Percentiles rank a stretch among this genome's conserved stretches.
phyloP scores from a whole-genome alignment of 2,888 invertebrate species.

The Silvanus unidentatus region DNA sequence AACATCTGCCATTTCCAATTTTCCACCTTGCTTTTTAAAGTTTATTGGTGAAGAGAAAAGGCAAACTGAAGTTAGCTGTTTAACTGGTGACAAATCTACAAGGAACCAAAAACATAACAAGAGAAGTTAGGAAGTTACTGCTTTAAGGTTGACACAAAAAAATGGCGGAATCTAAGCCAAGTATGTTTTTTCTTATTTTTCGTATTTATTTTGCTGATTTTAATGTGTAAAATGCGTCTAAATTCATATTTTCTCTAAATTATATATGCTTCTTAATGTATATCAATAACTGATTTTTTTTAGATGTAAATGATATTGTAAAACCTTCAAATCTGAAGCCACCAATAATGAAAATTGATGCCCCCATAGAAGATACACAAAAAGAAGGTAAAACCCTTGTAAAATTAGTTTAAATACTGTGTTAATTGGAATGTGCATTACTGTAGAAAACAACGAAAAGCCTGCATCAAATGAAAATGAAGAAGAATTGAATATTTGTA shows the following conservation, averaged over 20 bases:
- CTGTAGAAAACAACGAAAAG: too few species aligned
- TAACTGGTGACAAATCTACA: too few species aligned
- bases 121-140: too few species aligned
- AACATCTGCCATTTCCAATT: conserved; percentile 66
- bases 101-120: too few species aligned
- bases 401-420: neutral
- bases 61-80: too few species aligned
- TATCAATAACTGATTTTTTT: conserved; percentile 10
- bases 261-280: conserved; percentile 9
- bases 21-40: conserved; percentile 27
- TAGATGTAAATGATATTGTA: conserved; percentile 22
- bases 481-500: conserved; percentile 32
- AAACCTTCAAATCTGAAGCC: conserved; percentile 29
- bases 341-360: conserved; percentile 41
- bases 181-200: conserved; percentile 26
- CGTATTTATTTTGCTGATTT: conserved; percentile 4
- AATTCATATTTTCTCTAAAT: conserved; percentile 7
- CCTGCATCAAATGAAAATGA: conserved; percentile 20
- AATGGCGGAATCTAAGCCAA: conserved; percentile 31
- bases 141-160: conserved; percentile 21
- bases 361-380: conserved; percentile 32
- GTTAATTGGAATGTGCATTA: conserved; percentile 3
- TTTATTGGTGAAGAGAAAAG: too few species aligned
- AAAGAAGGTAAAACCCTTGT: conserved; percentile 29
- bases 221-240: conserved; percentile 1